These are phyloP conservation scores for Trichopoda pennipes DNA, from an alignment of 2,888 invertebrate genomes.

Conservation along the genomic window DNA sequence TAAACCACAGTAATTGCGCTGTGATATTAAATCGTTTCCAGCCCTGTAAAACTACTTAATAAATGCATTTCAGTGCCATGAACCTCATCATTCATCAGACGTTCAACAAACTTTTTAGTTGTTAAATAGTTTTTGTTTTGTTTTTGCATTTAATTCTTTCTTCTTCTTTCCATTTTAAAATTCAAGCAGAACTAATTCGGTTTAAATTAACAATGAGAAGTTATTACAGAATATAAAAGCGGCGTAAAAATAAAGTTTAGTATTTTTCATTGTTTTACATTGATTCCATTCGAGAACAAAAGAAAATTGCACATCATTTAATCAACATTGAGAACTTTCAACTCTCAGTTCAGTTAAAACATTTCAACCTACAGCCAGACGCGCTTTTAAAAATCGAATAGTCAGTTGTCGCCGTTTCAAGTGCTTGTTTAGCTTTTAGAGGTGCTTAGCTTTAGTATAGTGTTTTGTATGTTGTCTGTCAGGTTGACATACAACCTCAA, in stretches of 20 bases:
- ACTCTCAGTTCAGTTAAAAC: slow-evolving; percentile 53
- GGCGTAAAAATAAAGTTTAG: slow-evolving; percentile 35
- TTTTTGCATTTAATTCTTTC: slow-evolving; percentile 6
- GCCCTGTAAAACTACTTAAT: not conserved
- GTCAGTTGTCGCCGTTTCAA: slow-evolving; percentile 20
- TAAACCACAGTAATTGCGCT: no score
- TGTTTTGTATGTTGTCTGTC: slow-evolving; percentile 52
- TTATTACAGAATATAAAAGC: slow-evolving; percentile 56
- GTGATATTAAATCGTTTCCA: no score
- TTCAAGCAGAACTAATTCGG: slow-evolving; percentile 59
- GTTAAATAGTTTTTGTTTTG: slow-evolving; percentile 27
- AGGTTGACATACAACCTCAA: slow-evolving; percentile 52
- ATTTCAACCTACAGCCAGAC: slow-evolving; percentile 8
- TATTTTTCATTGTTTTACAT: slow-evolving; percentile 54
- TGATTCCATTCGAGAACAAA: slow-evolving; percentile 60
- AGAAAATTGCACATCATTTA: slow-evolving; percentile 64
- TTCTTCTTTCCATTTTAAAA: slow-evolving; percentile 45
- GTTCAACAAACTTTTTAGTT: slow-evolving; percentile 61
- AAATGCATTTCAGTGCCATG: slow-evolving; percentile 4
- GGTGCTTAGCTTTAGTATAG: slow-evolving; percentile 3
- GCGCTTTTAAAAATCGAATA: not conserved
- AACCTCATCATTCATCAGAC: slow-evolving; percentile 48
- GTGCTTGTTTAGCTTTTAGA: slow-evolving; percentile 5
- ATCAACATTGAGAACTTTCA: slow-evolving; percentile 60
- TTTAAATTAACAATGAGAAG: slow-evolving; percentile 61